Evolutionary conservation across 2,888 invertebrate genomes (phyloP), one percentile per base, ranked within the genome.

Genomic region (Anthrax anthrax): DNA sequence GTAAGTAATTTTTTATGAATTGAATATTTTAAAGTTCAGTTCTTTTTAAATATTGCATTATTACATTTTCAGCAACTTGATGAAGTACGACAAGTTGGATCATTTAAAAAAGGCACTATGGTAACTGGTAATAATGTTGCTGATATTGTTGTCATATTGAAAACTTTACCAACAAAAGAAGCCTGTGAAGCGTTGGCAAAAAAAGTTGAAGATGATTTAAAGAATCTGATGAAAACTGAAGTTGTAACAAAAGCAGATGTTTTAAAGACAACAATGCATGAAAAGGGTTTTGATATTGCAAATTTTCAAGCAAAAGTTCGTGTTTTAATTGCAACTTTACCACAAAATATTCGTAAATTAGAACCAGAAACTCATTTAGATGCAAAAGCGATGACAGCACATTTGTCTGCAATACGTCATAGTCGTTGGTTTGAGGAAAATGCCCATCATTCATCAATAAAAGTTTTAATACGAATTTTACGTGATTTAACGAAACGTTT

Each of bases 391-490:
- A 81, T 94, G 71, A 83, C 85, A 67, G 81, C 87, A 46, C 94
- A 96, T 65, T 71, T 95, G 59, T 89, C 92, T 0, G 91, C 95
- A 0, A 92, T 97, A 51, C 76, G 95, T 23, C 97, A 97, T 67
- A 88, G 91, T 49, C 80, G 94, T 27, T 98, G 97, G 97, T 96
- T 96, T 65, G 96, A 96, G 62, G 96, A 96, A 65, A 94, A 95
- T 61, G 94, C 92, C 0, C 92, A 90, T 63, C 95, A 96, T 66
- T 94, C 95, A 6, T 91, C 91, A 18, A 91, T 96, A 50, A 95
- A 95, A 74, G 89, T 90, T 8, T 70, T 98, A 14, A 94, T 97
- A 55, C 80, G 97, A 2, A 75, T 98, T 19, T 72, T 98, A n/a
- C 79, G 94, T 51, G 97, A 97, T 71, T 76, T 97, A 58, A 80